Percentiles rank a stretch among this genome's conserved stretches.
phyloP scores from a whole-genome alignment of 1,140 invertebrate genomes.

The Melipona quadrifasciata region DNA sequence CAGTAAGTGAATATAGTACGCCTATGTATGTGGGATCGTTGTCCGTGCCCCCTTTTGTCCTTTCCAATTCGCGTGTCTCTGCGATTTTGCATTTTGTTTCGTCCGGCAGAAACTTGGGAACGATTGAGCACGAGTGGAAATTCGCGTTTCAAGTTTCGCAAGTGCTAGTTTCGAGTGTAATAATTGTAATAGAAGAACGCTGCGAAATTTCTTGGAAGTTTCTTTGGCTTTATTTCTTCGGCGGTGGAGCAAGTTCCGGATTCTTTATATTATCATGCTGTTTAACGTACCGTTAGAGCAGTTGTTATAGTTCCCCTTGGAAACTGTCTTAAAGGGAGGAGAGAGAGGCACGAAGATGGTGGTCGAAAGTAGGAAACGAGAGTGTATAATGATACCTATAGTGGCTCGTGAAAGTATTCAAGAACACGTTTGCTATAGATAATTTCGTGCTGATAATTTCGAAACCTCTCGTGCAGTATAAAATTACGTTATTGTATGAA shows the following conservation, averaged over 20 bases:
- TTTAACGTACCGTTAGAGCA: not conserved
- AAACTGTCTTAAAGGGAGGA: not conserved
- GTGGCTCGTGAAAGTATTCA: not conserved
- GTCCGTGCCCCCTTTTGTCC: not conserved
- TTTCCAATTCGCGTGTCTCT: not conserved
- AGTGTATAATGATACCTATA: not conserved
- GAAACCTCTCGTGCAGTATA: no score
- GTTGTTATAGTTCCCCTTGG: not conserved
- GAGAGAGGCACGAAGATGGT: not conserved
- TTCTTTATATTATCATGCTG: not conserved
- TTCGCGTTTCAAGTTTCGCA: not conserved
- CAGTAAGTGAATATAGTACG: no score
- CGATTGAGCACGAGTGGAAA: not conserved
- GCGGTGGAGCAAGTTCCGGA: not conserved
- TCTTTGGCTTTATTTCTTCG: not conserved
- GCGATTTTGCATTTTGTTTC: conserved; percentile 5
- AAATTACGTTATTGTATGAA: no score
- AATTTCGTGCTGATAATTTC: no score
- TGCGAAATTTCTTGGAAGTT: not conserved
- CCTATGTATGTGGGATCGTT: not conserved
- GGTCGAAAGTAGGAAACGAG: not conserved
- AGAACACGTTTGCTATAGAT: not conserved
- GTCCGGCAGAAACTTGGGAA: not conserved
- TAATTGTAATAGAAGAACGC: not conserved
- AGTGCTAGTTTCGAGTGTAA: not conserved